phyloP scores from a whole-genome alignment of 1,140 invertebrate species.

The Cotesia chilonis region DNA sequence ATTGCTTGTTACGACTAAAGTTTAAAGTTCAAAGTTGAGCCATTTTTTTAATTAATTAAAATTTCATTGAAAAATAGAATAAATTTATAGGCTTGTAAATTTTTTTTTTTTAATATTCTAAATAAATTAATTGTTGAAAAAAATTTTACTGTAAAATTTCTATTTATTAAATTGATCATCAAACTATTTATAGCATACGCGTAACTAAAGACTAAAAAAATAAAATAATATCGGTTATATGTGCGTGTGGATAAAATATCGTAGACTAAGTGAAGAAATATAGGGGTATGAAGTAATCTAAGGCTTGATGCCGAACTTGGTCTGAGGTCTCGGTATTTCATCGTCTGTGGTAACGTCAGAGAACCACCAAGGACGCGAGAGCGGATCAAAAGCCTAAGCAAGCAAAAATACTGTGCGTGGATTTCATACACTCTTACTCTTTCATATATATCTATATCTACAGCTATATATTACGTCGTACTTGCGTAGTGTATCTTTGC shows the following conservation, averaged over 20 bases:
- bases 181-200: no score
- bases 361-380: constrained; percentile 22
- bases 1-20: no score
- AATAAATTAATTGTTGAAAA: no score
- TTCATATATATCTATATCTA: no score
- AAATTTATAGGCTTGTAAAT: no score
- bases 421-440: not conserved
- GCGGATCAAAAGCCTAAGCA: constrained; percentile 30
- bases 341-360: constrained; percentile 19
- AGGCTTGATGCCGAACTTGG: constrained; percentile 17
- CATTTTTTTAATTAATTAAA: no score
- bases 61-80: no score
- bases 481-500: constrained; percentile 15
- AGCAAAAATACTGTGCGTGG: constrained; percentile 21
- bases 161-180: no score
- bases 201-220: not conserved
- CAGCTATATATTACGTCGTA: no score
- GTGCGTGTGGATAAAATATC: not conserved
- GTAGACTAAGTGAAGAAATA: not conserved
- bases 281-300: not conserved
- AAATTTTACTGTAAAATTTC: no score
- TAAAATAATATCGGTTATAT: not conserved
- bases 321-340: constrained; percentile 20
- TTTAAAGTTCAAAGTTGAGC: no score
- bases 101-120: no score